A percentile compares a stretch with the other conserved stretches of the same genome.
Conservation (phyloP, 2,113 vertebrate species). For the Coptodon rendalli region DNA sequence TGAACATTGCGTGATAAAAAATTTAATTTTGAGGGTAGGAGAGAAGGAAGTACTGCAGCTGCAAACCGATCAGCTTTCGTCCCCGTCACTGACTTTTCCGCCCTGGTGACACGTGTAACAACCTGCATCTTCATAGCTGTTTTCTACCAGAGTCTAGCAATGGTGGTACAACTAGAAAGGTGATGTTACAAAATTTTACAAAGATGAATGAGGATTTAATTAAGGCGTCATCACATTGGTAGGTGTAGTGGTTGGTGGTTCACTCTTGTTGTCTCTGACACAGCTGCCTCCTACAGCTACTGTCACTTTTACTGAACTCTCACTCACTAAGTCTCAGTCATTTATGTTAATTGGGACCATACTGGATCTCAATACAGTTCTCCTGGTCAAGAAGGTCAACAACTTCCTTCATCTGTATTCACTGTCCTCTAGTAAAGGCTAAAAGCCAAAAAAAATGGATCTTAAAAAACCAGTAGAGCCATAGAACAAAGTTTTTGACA, state of each 20-base stretch:
- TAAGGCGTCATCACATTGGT: neutral
- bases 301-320: neutral
- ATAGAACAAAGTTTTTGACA: neutral
- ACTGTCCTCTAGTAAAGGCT: neutral
- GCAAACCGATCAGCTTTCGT: neutral
- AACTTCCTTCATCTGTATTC: fast-evolving
- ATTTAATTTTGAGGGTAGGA: fast-evolving
- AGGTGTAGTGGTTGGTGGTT: neutral
- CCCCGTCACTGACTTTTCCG: neutral
- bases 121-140: neutral
- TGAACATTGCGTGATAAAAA: neutral
- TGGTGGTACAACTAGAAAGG: neutral
- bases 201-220: fast-evolving
- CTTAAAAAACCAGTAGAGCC: neutral
- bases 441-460: neutral
- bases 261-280: neutral
- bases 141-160: neutral
- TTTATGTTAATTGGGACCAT: neutral
- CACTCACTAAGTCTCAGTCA: neutral
- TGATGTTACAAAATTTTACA: neutral
- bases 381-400: neutral
- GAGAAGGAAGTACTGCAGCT: fast-evolving
- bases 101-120: fast-evolving
- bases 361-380: fast-evolving
- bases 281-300: neutral